phyloP scores from a whole-genome alignment of 2,888 invertebrate species.

The Lasioglossum calceatum region DNA sequence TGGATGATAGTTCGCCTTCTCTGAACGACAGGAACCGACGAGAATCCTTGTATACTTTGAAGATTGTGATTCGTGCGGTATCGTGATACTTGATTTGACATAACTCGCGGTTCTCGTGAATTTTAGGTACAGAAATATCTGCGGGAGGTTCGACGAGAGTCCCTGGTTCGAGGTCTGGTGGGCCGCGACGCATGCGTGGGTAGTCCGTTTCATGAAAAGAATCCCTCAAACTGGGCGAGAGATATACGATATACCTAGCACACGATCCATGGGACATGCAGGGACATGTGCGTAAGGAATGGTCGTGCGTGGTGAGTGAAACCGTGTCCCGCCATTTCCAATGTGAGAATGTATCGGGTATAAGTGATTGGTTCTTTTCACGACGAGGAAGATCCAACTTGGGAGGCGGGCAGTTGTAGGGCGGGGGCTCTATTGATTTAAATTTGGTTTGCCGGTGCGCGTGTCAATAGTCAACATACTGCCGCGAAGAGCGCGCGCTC shows the following conservation, averaged over 20 bases:
- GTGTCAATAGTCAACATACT: constrained; percentile 75
- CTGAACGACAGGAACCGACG: not conserved
- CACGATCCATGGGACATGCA: constrained; percentile 35
- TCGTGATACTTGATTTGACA: not conserved
- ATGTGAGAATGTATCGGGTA: constrained; percentile 35
- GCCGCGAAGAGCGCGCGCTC: constrained; percentile 62
- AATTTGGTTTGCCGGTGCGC: constrained; percentile 82
- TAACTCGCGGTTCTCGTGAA: not conserved
- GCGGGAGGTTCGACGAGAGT: constrained; percentile 15
- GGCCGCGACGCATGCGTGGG: constrained; percentile 44
- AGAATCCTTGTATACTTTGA: not conserved
- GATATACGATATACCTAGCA: constrained; percentile 7
- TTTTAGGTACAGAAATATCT: constrained; percentile 10
- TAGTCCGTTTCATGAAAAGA: constrained; percentile 50
- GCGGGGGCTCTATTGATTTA: constrained; percentile 83
- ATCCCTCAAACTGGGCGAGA: constrained; percentile 47
- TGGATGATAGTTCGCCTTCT: not conserved
- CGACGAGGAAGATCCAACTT: constrained; percentile 38
- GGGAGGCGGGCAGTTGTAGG: constrained; percentile 61
- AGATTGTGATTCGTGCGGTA: not conserved
- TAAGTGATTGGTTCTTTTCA: constrained; percentile 55
- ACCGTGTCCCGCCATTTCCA: constrained; percentile 35
- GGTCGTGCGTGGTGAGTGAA: constrained; percentile 33
- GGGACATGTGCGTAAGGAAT: constrained; percentile 48
- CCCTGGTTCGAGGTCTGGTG: not conserved